Conservation (phyloP, 2,797 vertebrate genomes). For the Danio aesculapii region DNA sequence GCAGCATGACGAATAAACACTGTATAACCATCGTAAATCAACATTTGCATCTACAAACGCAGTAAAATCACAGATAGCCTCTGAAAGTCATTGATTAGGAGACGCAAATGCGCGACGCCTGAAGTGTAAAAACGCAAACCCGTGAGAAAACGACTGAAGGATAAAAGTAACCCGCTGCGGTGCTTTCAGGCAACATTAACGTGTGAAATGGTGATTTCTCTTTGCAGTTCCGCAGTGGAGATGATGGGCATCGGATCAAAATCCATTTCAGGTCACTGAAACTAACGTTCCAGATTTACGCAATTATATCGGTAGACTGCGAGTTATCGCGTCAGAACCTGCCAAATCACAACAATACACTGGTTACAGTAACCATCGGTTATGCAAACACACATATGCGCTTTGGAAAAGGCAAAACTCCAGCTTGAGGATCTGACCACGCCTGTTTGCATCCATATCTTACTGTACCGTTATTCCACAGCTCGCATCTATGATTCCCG, state of each 20-base stretch:
- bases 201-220: slow-evolving; percentile 9
- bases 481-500: background rate
- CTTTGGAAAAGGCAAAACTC: slow-evolving; percentile 45
- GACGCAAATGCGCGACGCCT: background rate
- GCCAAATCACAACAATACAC: background rate
- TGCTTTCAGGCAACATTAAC: slow-evolving; percentile 1
- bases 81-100: slow-evolving; percentile 1
- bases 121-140: slow-evolving; percentile 2
- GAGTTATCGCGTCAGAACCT: background rate
- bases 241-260: slow-evolving; percentile 23
- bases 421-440: slow-evolving; percentile 57
- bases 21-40: background rate
- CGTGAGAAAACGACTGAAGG: background rate
- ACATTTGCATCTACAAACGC: background rate
- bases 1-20: slow-evolving; percentile 19
- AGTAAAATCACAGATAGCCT: background rate
- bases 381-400: slow-evolving; percentile 3
- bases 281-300: background rate
- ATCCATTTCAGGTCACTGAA: slow-evolving; percentile 14
- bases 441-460: slow-evolving; percentile 66
- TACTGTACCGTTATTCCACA: slow-evolving; percentile 59
- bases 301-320: background rate
- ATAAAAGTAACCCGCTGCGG: slow-evolving; percentile 7
- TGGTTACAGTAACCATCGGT: background rate
- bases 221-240: slow-evolving; percentile 29